Base-by-base conservation (phyloP, 2,888 invertebrate genomes). In the Phytoseiulus persimilis region DNA sequence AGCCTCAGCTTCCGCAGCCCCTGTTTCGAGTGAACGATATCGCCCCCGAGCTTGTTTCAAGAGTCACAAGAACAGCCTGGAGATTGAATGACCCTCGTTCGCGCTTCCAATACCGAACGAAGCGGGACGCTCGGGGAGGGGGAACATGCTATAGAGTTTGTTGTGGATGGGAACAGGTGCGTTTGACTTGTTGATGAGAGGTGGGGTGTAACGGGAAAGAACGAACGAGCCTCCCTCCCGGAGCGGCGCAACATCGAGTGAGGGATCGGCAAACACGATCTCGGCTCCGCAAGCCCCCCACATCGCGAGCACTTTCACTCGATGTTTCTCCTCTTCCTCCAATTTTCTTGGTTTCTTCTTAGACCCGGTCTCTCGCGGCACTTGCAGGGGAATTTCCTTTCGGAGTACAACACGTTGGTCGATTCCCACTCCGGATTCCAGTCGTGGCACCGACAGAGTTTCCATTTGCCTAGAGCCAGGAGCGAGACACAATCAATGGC, bases 111-210 rank as follows among this genome's bases (percentile, higher is more conserved):
- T 65, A 65, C 23, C 28, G 14, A 14, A 1, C 65, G 65, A 65
- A 23, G 11, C 65, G 65, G 18, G 65, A 65, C 65, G 18, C 5
- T 6, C 28, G 2, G 65, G 65, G 65, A 65, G 65, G 65, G 65
- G 65, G 18, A 18, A 65, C 65, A 65, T 65, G 65, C 65, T 23
- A 65, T 65, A 14, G 11, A 65, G 23, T 23, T 65, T 65, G 65
- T 65, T 65, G 65, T 65, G 65, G 65, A 23, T 65, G 65, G 65
- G 65, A 65, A 65, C 65, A 65, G 65, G 18, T 65, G 65, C 65
- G 65, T 65, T 65, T 65, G 65, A 65, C 65, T 65, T 65, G 65
- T 65, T 65, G 65, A 65, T 65, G 65, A 65, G 65, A 65, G 65
- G 65, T 65, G 65, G 65, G 65, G 65, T 65, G 65, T 65, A 14